These are phyloP conservation scores for Xyliphius kryptos DNA, from an alignment of 2,113 vertebrate genomes.

Conservation along the genomic window DNA sequence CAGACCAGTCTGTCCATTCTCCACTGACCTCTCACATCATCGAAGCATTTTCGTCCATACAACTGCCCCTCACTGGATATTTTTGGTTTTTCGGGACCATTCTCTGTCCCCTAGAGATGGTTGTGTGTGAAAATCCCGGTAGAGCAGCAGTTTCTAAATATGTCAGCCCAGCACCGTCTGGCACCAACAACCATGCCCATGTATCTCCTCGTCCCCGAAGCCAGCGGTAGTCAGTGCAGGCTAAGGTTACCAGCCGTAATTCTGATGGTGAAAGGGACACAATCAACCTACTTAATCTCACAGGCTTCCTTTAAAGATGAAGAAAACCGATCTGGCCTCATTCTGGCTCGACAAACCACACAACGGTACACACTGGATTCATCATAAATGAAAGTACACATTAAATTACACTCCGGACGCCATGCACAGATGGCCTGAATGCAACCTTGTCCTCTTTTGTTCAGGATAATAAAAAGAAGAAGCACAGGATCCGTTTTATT, in stretches of 20 bases:
- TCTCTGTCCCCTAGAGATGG: no score
- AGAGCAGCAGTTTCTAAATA: no score
- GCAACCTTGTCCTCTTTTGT: slow-evolving; percentile 44
- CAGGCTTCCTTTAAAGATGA: slow-evolving; percentile 69
- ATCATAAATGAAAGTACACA: slow-evolving; percentile 63
- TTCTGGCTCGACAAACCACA: slow-evolving; percentile 62
- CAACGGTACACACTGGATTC: slow-evolving; percentile 63
- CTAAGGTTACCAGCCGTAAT: slow-evolving; percentile 82
- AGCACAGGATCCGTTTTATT: slow-evolving; percentile 34
- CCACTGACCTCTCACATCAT: no score
- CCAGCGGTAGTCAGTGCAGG: slow-evolving; percentile 69
- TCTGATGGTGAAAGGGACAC: slow-evolving; percentile 73
- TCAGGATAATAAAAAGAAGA: slow-evolving; percentile 52
- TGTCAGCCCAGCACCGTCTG: no score
- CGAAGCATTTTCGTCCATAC: no score
- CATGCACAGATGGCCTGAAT: slow-evolving; percentile 49
- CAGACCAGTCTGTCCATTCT: no score
- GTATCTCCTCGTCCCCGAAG: slow-evolving; percentile 66
- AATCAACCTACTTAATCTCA: slow-evolving; percentile 75
- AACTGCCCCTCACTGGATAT: no score
- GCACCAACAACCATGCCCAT: no score
- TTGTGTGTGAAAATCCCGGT: no score
- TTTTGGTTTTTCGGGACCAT: no score
- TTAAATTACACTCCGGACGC: slow-evolving; percentile 63
- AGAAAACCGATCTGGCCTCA: slow-evolving; percentile 71